Base-by-base conservation (phyloP, 1,140 invertebrate genomes). In the Pteromalus puparum region DNA sequence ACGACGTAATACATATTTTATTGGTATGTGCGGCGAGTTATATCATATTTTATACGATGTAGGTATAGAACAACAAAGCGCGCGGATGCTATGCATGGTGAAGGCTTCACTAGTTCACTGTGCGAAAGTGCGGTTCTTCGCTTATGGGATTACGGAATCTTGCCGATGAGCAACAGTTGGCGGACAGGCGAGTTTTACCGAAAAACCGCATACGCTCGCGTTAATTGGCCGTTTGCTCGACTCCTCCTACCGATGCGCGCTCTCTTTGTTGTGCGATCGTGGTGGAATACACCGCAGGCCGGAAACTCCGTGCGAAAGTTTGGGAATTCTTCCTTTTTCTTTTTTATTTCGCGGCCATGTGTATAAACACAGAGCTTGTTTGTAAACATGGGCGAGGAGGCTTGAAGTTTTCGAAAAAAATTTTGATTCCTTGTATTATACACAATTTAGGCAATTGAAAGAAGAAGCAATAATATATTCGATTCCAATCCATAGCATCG, bases 101-200 rank as follows among this genome's bases (percentile, higher is more conserved):
- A 21, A 18, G 12, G 2, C 48, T 53, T 53, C 5, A 2, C 34
- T 18, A 53, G 2, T 18, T 15, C 18, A 53, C 48, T 61, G 53
- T 61, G 53, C 21, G 53, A 61, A 61, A 61, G 18, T n/a, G 18
- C 18, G 21, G 53, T n/a, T 53, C 1, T 53, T 53, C 48, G 18
- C 48, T 18, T 76, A 28, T 10, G 30, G 70, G 53, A 42, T 80
- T 82, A 30, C 28, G 30, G 48, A 74, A 42, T 80, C 68, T 73
- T 76, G 18, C 75, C n/a, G 75, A 34, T 34, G 53, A 2, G 28
- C 67, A 83, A 83, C 82, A 83, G 82, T 83, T 83, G 82, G 82
- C 28, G 38, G 42, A 83, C 75, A 26, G 15, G 10, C 30, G 1
- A 42, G 15, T 21, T 83, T 83, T 77, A 34, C 61, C 75, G 26